Conservation (phyloP, 1,140 invertebrate genomes). For the Leptopilina clavipes region DNA sequence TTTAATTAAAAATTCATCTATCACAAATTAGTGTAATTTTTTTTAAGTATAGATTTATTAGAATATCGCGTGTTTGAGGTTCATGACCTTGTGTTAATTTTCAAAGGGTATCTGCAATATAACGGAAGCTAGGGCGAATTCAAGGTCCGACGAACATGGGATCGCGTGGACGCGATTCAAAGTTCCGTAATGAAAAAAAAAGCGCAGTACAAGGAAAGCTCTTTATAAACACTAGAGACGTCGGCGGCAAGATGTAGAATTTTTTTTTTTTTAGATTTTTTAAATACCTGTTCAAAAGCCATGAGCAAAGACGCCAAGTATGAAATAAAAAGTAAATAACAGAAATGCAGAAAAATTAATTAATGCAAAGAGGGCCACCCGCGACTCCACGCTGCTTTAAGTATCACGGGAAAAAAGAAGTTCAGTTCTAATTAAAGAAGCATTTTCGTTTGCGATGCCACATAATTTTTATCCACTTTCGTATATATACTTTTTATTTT, state of each 20-base stretch:
- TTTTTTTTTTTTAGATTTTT: background rate
- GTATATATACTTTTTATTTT: background rate
- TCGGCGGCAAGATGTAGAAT: constrained; percentile 13
- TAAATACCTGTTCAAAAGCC: constrained; percentile 26
- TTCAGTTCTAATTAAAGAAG: background rate
- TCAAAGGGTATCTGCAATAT: constrained; percentile 45
- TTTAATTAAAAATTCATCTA: background rate
- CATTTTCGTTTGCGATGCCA: background rate
- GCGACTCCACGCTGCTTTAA: constrained; percentile 1
- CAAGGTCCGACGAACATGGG: constrained; percentile 45
- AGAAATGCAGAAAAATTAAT: constrained; percentile 26
- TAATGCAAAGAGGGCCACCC: background rate
- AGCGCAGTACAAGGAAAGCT: background rate
- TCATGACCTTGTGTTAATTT: constrained; percentile 41
- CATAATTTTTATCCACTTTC: constrained; percentile 1
- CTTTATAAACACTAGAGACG: constrained; percentile 31
- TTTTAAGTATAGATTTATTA: background rate
- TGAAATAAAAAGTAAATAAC: constrained; percentile 11
- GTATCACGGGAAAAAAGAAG: constrained; percentile 16
- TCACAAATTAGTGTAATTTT: too few relatives aligned
- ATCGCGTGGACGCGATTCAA: constrained; percentile 49
- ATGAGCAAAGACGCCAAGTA: background rate
- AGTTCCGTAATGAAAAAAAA: constrained; percentile 41
- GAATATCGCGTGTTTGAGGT: constrained; percentile 16
- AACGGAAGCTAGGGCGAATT: constrained; percentile 39